Percentiles rank a stretch among this genome's conserved stretches.
Evolutionary conservation across 2,113 vertebrate species (phyloP).

Genomic region (Orcinus orca): DNA sequence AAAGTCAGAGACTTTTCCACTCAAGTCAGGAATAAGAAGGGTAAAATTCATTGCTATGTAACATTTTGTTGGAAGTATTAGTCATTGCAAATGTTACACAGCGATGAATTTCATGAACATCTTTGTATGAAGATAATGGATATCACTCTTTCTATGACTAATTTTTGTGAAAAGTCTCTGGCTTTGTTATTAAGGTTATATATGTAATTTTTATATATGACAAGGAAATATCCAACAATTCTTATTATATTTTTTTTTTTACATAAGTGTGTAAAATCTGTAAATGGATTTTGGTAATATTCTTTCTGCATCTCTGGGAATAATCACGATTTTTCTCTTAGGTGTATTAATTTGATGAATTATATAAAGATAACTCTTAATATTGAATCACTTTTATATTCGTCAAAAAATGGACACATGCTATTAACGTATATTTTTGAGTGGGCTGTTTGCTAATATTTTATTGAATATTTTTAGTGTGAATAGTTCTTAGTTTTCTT

Average conservation of each 20-base stretch:
- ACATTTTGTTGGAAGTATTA: background rate
- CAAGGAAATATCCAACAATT: background rate
- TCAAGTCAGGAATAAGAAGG: background rate
- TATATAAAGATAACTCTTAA: background rate
- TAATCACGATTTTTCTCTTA: conserved; percentile 13
- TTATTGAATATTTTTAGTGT: background rate
- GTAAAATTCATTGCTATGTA: background rate
- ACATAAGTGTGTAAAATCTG: background rate
- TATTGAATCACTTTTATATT: background rate
- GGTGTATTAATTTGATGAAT: background rate
- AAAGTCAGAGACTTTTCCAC: background rate
- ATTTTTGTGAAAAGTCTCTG: background rate
- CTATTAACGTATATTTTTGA: background rate
- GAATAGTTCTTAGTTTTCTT: background rate
- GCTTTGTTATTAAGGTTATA: background rate
- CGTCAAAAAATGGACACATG: background rate
- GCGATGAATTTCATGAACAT: background rate
- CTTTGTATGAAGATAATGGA: background rate
- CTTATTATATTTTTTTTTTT: background rate
- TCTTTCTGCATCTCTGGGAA: background rate
- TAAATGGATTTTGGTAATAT: background rate
- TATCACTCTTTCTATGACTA: background rate
- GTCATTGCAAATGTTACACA: background rate
- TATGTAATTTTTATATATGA: background rate
- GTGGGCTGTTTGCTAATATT: background rate